Evolutionary conservation across 2,113 vertebrate genomes (phyloP).

Genomic region (Excalfactoria chinensis): DNA sequence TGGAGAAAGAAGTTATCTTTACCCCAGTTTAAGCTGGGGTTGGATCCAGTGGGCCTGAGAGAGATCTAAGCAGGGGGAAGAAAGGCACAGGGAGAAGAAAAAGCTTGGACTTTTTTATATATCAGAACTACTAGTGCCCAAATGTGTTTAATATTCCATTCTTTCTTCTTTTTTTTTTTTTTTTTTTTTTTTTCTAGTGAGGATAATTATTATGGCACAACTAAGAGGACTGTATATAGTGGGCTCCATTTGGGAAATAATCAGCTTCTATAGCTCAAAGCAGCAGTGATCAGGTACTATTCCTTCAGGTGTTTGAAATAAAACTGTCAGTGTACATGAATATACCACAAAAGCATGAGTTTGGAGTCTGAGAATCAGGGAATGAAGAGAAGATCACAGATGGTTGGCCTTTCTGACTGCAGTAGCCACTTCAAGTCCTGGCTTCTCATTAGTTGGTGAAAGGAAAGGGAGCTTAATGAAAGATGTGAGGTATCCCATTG

Average conservation of each 20-base stretch:
- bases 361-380: not conserved
- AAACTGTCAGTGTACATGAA: not conserved
- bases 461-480: not conserved
- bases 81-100: not conserved
- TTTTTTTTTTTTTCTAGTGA: fast-evolving
- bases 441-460: not conserved
- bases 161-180: too few species aligned
- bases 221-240: not conserved
- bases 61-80: not conserved
- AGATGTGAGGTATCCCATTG: not conserved
- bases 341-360: not conserved
- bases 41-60: not conserved
- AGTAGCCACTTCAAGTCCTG: not conserved
- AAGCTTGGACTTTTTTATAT: not conserved
- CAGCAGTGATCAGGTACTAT: not conserved
- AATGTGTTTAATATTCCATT: not conserved
- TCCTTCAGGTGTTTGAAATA: not conserved
- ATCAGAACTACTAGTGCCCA: not conserved
- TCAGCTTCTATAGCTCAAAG: not conserved
- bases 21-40: not conserved
- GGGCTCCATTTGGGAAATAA: not conserved
- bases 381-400: not conserved
- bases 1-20: not conserved
- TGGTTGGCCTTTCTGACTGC: not conserved
- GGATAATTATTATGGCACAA: not conserved